Evolutionary conservation across 2,797 vertebrate species (phyloP).

Genomic region (Carduelis carduelis): DNA sequence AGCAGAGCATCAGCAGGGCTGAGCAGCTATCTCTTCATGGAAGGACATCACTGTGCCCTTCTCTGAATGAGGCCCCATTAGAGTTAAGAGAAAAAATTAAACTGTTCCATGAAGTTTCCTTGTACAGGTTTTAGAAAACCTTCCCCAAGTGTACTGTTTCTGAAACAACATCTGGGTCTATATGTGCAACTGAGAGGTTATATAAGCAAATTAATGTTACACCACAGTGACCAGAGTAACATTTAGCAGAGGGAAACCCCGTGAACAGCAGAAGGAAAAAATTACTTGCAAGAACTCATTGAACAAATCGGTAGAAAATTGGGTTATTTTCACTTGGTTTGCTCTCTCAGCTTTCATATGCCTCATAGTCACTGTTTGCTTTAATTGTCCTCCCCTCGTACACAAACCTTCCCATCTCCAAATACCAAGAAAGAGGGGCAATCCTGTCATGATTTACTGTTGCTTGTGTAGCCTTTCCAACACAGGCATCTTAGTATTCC

Average conservation of each 20-base stretch:
- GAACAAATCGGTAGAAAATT: constrained; percentile 7
- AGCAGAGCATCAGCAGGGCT: neutral
- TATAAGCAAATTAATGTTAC: constrained; percentile 22
- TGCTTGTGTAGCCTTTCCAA: neutral
- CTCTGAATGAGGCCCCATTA: neutral
- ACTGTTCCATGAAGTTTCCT: neutral
- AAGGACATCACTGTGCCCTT: neutral
- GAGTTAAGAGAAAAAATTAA: neutral
- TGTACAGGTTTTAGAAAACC: neutral
- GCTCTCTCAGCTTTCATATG: neutral
- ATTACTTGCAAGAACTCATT: neutral
- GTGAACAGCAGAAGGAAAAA: constrained; percentile 9
- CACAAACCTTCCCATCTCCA: neutral
- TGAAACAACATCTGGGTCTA: neutral
- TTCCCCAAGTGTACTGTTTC: neutral
- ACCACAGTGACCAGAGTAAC: neutral
- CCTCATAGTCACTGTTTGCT: neutral
- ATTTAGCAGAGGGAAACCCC: constrained; percentile 25
- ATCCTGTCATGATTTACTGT: neutral
- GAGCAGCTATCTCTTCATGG: neutral
- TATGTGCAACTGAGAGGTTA: neutral
- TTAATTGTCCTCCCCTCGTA: neutral
- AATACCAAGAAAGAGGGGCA: neutral
- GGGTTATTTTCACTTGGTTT: constrained; percentile 18
- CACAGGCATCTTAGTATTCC: neutral